Conservation (phyloP, 1,140 invertebrate species). For the Drosophila parabipectinata region DNA sequence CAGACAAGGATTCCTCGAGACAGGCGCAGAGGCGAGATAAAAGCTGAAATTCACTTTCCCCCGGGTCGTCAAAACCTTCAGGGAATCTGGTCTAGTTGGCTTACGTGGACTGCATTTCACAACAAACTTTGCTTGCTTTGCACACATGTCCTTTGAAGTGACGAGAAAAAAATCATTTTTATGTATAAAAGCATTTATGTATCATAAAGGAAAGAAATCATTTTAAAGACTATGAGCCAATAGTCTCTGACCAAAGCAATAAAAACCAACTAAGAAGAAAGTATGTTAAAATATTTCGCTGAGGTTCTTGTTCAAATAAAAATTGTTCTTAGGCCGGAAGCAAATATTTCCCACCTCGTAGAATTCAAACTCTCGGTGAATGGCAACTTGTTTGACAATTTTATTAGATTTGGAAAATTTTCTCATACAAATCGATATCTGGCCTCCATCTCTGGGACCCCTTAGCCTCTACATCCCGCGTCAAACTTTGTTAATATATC, state of each 20-base stretch:
- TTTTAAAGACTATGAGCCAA: neutral
- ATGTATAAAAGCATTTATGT: neutral
- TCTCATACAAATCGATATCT: slow-evolving; percentile 15
- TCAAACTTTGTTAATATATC: slow-evolving; percentile 36
- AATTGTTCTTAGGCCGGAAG: neutral
- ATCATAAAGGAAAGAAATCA: neutral
- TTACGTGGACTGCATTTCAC: slow-evolving; percentile 17
- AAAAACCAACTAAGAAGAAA: neutral
- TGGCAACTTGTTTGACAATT: slow-evolving; percentile 1
- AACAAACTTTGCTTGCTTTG: slow-evolving; percentile 4
- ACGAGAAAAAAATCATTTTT: neutral
- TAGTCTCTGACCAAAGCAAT: neutral
- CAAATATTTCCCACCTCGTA: neutral
- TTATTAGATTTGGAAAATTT: slow-evolving; percentile 19
- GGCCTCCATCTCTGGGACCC: neutral
- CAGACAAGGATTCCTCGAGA: slow-evolving; percentile 25
- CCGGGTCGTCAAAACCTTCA: neutral
- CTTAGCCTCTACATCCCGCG: neutral
- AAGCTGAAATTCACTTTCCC: slow-evolving; percentile 19
- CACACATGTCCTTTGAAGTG: neutral
- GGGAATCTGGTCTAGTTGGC: slow-evolving; percentile 1
- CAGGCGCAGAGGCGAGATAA: slow-evolving; percentile 20
- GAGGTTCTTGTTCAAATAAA: neutral
- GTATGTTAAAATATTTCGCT: neutral
- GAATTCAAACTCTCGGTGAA: neutral